Conservation (phyloP, 2,888 invertebrate species). For the Agriotes lineatus region DNA sequence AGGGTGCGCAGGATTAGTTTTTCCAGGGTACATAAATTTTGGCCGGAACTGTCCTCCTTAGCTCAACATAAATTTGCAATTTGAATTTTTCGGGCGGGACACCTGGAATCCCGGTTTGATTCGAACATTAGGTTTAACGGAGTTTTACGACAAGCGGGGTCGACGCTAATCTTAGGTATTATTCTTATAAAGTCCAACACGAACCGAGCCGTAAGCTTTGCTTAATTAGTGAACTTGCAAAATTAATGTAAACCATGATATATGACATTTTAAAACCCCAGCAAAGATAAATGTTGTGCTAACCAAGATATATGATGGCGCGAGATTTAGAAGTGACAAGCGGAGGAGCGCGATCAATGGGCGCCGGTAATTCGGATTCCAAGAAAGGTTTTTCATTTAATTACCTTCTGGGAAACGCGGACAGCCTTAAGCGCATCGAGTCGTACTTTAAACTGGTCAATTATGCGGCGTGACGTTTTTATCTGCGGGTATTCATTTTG, state of each 20-base stretch:
- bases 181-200: neutral
- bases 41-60: no score
- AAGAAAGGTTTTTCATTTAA: neutral
- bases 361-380: neutral
- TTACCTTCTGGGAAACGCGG: neutral
- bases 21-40: constrained; percentile 18
- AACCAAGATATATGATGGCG: constrained; percentile 29
- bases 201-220: constrained; percentile 20
- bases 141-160: no score
- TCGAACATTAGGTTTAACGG: no score
- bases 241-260: constrained; percentile 34
- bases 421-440: neutral
- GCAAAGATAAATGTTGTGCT: constrained; percentile 31
- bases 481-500: neutral
- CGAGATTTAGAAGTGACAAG: constrained; percentile 17
- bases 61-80: no score
- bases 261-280: constrained; percentile 30
- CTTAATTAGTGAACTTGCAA: constrained; percentile 15
- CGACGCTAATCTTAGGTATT: constrained; percentile 2
- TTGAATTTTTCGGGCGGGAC: no score
- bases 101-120: no score
- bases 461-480: constrained; percentile 9
- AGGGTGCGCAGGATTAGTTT: constrained; percentile 18
- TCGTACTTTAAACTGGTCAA: neutral
- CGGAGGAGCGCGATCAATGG: constrained; percentile 9